Evolutionary conservation across 2,888 invertebrate species (phyloP).

Genomic region (Oscheius sp.): DNA sequence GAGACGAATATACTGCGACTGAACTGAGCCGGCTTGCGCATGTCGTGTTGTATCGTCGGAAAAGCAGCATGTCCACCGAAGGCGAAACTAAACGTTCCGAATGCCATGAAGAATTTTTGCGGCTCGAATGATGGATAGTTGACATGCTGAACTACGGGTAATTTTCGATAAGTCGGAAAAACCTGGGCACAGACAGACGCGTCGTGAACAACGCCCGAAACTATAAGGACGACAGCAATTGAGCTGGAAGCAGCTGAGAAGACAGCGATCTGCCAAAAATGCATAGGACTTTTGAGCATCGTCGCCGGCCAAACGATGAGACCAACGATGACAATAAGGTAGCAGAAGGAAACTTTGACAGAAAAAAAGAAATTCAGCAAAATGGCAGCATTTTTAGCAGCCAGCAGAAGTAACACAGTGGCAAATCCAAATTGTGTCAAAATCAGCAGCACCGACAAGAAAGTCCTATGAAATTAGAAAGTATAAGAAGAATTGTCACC

Average conservation of each 20-base stretch:
- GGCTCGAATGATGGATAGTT: slow-evolving; percentile 38
- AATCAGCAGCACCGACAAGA: slow-evolving; percentile 47
- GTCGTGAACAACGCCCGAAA: slow-evolving; percentile 49
- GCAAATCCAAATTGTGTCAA: slow-evolving; percentile 54
- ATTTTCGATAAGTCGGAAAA: neutral
- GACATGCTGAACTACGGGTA: slow-evolving; percentile 28
- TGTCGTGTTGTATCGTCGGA: slow-evolving; percentile 64
- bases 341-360: slow-evolving; percentile 48
- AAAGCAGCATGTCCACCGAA: slow-evolving; percentile 55
- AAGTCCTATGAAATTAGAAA: slow-evolving; percentile 6
- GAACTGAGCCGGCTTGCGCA: slow-evolving; percentile 59
- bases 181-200: slow-evolving; percentile 42
- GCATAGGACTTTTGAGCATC: slow-evolving; percentile 56
- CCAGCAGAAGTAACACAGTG: slow-evolving; percentile 47
- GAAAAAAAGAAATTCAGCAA: slow-evolving; percentile 53
- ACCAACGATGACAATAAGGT: slow-evolving; percentile 50
- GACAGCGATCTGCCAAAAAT: slow-evolving; percentile 57
- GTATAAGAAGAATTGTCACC: slow-evolving; percentile 26
- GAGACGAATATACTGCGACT: slow-evolving; percentile 51
- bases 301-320: slow-evolving; percentile 50
- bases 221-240: slow-evolving; percentile 43
- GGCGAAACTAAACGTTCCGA: slow-evolving; percentile 52
- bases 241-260: slow-evolving; percentile 54
- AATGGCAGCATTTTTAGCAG: slow-evolving; percentile 53
- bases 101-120: slow-evolving; percentile 49